A percentile compares a stretch with the other conserved stretches of the same genome.
Conservation (phyloP, 2,888 invertebrate genomes). For the Acleris holmiana region DNA sequence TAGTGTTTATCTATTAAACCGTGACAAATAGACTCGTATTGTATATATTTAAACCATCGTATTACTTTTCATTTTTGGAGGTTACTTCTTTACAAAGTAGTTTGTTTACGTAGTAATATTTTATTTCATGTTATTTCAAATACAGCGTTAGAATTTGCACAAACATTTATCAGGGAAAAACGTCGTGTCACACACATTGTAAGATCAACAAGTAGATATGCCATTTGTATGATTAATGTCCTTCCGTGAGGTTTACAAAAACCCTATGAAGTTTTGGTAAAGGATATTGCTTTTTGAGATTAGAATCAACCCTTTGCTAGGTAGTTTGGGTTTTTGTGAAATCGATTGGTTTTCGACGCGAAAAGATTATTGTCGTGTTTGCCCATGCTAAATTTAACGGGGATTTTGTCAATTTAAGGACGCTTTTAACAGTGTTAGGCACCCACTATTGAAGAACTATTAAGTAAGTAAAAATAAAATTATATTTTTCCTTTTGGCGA, state of each 20-base stretch:
- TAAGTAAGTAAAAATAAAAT: too few species aligned
- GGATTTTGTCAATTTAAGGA: neutral
- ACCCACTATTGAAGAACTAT: too few species aligned
- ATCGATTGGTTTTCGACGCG: conserved; percentile 25
- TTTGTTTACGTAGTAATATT: too few species aligned
- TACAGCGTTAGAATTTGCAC: neutral
- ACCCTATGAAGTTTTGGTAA: conserved; percentile 43
- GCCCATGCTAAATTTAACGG: neutral
- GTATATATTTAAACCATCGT: too few species aligned
- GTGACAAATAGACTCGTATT: too few species aligned
- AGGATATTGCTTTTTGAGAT: conserved; percentile 74
- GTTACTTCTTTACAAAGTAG: too few species aligned
- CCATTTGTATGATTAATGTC: conserved; percentile 31
- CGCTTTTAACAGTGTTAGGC: too few species aligned
- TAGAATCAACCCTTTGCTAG: conserved; percentile 61
- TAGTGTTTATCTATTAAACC: too few species aligned
- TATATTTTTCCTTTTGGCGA: too few species aligned
- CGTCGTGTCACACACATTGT: conserved; percentile 21
- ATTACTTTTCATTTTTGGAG: too few species aligned
- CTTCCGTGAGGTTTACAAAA: conserved; percentile 24
- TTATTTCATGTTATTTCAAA: too few species aligned
- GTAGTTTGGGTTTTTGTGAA: conserved; percentile 39
- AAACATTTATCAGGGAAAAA: conserved; percentile 14
- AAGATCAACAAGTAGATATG: conserved; percentile 34
- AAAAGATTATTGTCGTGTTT: conserved; percentile 23